Conservation (phyloP, 2,888 invertebrate species). For the Mycalesis mineus region DNA sequence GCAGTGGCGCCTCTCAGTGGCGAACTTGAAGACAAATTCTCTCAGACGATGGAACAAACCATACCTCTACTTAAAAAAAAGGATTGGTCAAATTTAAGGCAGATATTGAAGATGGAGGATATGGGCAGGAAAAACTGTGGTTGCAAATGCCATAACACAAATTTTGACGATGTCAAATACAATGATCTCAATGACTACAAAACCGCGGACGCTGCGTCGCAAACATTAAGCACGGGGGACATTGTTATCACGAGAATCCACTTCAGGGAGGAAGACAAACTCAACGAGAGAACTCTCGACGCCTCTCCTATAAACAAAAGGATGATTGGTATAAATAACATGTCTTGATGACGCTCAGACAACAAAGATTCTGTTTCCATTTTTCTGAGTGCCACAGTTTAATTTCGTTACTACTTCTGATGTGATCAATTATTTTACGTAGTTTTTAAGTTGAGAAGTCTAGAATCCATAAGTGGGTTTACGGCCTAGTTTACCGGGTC, state of each 20-base stretch:
- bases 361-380: conserved; percentile 48
- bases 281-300: conserved; percentile 66
- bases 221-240: conserved; percentile 94
- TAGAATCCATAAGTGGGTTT: conserved; percentile 32
- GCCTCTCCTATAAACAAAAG: conserved; percentile 67
- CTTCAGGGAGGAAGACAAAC: conserved; percentile 72
- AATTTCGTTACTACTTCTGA: conserved; percentile 56
- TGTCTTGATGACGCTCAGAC: conserved; percentile 65
- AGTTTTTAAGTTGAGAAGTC: conserved; percentile 42
- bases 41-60: conserved; percentile 75
- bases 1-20: conserved; percentile 85
- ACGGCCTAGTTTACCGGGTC: conserved; percentile 42
- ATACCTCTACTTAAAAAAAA: conserved; percentile 74
- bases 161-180: conserved; percentile 59
- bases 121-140: conserved; percentile 69
- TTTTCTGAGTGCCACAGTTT: conserved; percentile 67
- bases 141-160: conserved; percentile 77
- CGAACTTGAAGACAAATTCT: conserved; percentile 74
- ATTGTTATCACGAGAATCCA: conserved; percentile 92
- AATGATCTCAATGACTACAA: conserved; percentile 70
- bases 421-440: conserved; percentile 60
- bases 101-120: conserved; percentile 68
- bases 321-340: conserved; percentile 59
- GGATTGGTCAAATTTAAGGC: conserved; percentile 74
- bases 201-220: conserved; percentile 81